These are phyloP conservation scores for Empidonax alnorum DNA, from an alignment of 2,113 vertebrate genomes.

Conservation along the genomic window DNA sequence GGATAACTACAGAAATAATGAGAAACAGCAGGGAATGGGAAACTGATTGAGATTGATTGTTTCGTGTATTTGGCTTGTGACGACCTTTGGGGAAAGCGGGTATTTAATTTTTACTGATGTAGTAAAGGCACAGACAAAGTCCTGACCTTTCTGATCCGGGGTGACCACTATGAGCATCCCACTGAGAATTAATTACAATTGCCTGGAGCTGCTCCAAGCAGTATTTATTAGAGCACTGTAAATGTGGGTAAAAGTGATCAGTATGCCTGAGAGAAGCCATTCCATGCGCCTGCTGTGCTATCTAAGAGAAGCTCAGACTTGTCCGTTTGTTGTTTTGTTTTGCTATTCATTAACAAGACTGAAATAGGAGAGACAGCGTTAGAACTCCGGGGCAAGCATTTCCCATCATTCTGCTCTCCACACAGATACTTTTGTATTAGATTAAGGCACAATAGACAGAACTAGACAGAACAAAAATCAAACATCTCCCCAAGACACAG, in stretches of 20 bases:
- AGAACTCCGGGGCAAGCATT: conserved; percentile 44
- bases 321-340: conserved; percentile 10
- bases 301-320: conserved; percentile 38
- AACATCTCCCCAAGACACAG: not conserved
- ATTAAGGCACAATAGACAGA: not conserved
- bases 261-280: conserved; percentile 25
- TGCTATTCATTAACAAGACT: conserved; percentile 39
- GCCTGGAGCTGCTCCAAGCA: conserved; percentile 50
- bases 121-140: conserved; percentile 59
- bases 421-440: not conserved
- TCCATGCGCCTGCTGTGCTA: not conserved
- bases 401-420: conserved; percentile 9
- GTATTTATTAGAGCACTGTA: conserved; percentile 38
- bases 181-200: conserved; percentile 66
- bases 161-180: conserved; percentile 56
- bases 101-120: conserved; percentile 67
- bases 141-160: conserved; percentile 56
- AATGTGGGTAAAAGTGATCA: conserved; percentile 41
- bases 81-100: conserved; percentile 50
- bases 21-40: not conserved
- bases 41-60: conserved; percentile 36
- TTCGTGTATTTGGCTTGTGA: not conserved
- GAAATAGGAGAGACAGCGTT: conserved; percentile 10
- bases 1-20: conserved; percentile 31
- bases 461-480: conserved; percentile 13